phyloP scores from a whole-genome alignment of 2,113 vertebrate species.

The Daboia siamensis region DNA sequence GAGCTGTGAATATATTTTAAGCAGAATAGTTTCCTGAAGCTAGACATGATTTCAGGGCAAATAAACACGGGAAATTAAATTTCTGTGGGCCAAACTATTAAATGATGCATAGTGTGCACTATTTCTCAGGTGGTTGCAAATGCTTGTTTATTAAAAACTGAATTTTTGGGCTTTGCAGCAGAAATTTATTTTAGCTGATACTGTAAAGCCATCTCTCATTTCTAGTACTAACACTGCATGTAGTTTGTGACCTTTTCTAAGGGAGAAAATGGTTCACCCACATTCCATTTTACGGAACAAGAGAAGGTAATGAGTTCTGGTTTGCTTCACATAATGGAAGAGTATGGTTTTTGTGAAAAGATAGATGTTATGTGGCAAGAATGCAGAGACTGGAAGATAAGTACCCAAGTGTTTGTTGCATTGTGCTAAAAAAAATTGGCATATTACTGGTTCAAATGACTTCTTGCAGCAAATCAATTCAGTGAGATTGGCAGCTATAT shows the following conservation, averaged over 20 bases:
- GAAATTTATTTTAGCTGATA: constrained; percentile 48
- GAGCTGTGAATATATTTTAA: not conserved
- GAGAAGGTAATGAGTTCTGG: constrained; percentile 14
- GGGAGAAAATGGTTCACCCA: not conserved
- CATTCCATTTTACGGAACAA: constrained; percentile 7
- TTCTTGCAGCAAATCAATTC: not conserved
- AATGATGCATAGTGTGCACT: constrained; percentile 18
- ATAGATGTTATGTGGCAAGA: not conserved
- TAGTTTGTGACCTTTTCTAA: constrained; percentile 6
- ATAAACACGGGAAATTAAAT: not conserved
- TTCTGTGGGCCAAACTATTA: not conserved
- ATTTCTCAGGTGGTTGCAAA: constrained; percentile 2
- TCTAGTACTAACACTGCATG: constrained; percentile 13
- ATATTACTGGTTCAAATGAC: not conserved
- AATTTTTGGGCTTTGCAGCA: not conserved
- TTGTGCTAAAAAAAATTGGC: not conserved
- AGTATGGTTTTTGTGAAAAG: constrained; percentile 19
- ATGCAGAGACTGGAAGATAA: constrained; percentile 22
- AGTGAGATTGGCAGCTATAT: not conserved
- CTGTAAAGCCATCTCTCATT: constrained; percentile 23
- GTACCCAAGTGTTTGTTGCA: not conserved
- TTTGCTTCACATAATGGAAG: constrained; percentile 5
- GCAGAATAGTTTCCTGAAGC: not conserved
- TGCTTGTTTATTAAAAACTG: not conserved
- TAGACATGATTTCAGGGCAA: constrained; percentile 1